Evolutionary conservation across 2,113 vertebrate species (phyloP).

Genomic region (Turnix velox): DNA sequence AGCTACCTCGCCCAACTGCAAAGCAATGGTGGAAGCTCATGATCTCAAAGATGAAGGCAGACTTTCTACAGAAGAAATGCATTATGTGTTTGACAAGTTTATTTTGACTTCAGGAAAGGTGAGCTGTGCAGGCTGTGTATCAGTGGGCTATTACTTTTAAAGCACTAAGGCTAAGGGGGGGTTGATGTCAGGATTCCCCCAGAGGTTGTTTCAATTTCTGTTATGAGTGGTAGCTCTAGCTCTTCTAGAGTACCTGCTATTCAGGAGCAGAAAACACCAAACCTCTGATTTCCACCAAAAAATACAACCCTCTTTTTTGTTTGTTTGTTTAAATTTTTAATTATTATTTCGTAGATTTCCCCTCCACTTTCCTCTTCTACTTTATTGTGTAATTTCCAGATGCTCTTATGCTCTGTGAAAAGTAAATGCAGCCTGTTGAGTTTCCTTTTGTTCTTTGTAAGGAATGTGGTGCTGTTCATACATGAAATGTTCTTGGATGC

Average conservation of each 20-base stretch:
- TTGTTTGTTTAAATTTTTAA: neutral
- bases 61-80: slow-evolving; percentile 78
- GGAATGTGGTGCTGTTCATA: neutral
- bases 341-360: too few species aligned
- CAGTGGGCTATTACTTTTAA: neutral
- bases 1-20: slow-evolving; percentile 78
- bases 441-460: neutral
- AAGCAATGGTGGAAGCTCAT: slow-evolving; percentile 64
- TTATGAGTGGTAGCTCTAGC: neutral
- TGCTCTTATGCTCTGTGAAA: neutral
- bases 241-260: neutral
- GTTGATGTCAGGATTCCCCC: neutral
- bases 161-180: neutral
- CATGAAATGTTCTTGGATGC: neutral
- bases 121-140: neutral
- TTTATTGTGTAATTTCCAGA: neutral
- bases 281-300: neutral
- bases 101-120: slow-evolving; percentile 98
- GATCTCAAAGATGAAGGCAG: slow-evolving; percentile 66
- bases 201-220: neutral
- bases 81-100: slow-evolving; percentile 93
- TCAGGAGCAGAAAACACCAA: neutral
- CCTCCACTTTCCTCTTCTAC: neutral
- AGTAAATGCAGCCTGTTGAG: neutral
- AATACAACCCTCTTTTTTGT: neutral